Base-by-base conservation (phyloP, 2,888 invertebrate genomes). In the Tachystola acroxantha region DNA sequence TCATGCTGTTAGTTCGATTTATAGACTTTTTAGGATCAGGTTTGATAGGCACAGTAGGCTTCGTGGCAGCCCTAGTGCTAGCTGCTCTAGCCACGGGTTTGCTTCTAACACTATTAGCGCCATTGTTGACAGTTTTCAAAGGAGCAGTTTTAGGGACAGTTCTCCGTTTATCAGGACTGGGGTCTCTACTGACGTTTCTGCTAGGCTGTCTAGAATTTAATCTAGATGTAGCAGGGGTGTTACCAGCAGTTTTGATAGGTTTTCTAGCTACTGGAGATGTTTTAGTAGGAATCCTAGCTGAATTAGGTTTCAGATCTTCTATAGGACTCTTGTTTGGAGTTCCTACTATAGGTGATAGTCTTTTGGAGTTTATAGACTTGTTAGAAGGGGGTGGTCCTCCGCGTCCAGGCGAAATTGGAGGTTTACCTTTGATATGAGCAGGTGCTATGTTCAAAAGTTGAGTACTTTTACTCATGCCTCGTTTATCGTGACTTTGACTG, bases 241-340 rank as follows among this genome's bases (percentile, higher is more conserved):
- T 73, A 12, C 72, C 76, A 46, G 74, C 63, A 40, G 76, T 72
- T 63, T 80, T 80, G 1, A 65, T 53, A 10, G 74, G 47, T 46
- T 78, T 79, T 45, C 59, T 74, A 16, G 67, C 50, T 46, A 57
- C 46, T 9, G 73, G 52, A 32, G 66, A 56, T n/a, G 74, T 63
- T 59, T 73, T 84, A 26, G 63, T 45, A 5, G 70, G 53, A 14
- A 68, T 64, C 57, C 68, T 77, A 6, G 77, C 70, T 25, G 80
- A 71, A 31, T 55, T 55, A 30, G 78, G 67, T 48, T 84, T 85
- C 3, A 55, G 49, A 36, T 79, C 76, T 43, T 80, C 84, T 20
- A 58, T 51, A n/a, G 85, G 86, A 54, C 79, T 87, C 64, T 87
- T 88, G 39, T 71, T 88, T 19, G 88, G 88, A 6, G 88, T 88